These are phyloP conservation scores for Hyles lineata DNA, from an alignment of 2,888 invertebrate species.

Conservation along the genomic window DNA sequence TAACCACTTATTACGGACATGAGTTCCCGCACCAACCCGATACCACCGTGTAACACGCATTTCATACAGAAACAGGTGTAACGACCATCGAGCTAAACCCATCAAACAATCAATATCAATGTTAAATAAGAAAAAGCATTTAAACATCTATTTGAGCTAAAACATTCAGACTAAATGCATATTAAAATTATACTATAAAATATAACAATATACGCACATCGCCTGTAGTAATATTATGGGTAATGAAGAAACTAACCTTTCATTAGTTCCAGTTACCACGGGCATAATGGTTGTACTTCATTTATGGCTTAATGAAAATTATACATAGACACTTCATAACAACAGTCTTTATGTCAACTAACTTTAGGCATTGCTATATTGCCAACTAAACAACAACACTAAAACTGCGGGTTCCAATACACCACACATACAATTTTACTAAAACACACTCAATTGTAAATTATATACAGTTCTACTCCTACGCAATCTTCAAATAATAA, in stretches of 20 bases:
- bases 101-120: conserved; percentile 22
- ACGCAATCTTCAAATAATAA: background rate
- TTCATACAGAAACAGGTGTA: conserved; percentile 77
- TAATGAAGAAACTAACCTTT: conserved; percentile 56
- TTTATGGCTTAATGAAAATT: conserved; percentile 35
- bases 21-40: conserved; percentile 44
- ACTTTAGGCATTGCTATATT: background rate
- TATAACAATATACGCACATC: conserved; percentile 39
- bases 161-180: conserved; percentile 48
- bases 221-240: conserved; percentile 36
- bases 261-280: conserved; percentile 57
- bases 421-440: conserved; percentile 1
- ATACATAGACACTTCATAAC: background rate
- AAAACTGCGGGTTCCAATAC: background rate
- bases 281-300: conserved; percentile 35
- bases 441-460: conserved; percentile 21
- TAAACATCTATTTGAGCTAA: conserved; percentile 53
- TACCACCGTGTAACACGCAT: conserved; percentile 73
- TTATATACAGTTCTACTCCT: conserved; percentile 1
- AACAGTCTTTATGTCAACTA: conserved; percentile 15
- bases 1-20: background rate
- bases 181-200: conserved; percentile 42
- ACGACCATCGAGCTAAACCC: conserved; percentile 59
- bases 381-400: background rate
- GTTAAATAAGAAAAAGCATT: conserved; percentile 31